Conservation (phyloP, 92 coral and sea anemone genomes). For the Virgularia gustaviana region DNA sequence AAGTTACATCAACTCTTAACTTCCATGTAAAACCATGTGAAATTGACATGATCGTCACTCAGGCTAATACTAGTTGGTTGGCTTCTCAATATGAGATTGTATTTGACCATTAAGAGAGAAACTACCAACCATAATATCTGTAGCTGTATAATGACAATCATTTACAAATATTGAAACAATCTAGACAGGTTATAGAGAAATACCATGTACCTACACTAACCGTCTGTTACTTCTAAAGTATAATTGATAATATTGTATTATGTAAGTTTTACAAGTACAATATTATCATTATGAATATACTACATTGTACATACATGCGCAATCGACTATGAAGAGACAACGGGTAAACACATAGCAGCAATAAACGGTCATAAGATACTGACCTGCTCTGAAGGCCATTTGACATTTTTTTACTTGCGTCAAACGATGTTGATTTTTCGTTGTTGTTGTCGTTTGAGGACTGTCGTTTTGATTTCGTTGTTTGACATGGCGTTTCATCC, state of each 20-base stretch:
- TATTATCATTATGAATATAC: not conserved
- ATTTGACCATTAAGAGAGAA: too few species aligned
- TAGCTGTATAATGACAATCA: too few species aligned
- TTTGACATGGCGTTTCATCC: constrained; percentile 1
- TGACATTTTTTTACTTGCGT: not conserved
- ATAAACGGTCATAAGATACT: not conserved
- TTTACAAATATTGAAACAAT: not conserved
- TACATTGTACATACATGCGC: not conserved
- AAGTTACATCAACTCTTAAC: too few species aligned
- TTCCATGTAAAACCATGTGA: too few species aligned
- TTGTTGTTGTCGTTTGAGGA: constrained; percentile 2
- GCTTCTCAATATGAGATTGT: too few species aligned
- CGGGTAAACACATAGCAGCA: not conserved
- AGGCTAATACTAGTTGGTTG: too few species aligned
- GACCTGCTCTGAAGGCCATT: constrained; percentile 25
- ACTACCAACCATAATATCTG: too few species aligned
- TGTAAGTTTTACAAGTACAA: not conserved
- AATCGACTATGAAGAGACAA: not conserved
- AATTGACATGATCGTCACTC: too few species aligned
- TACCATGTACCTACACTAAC: too few species aligned
- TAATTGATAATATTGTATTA: not conserved
- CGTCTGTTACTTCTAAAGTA: not conserved
- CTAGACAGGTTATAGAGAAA: not conserved
- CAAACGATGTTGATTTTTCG: constrained; percentile 10
- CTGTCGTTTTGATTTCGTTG: not conserved